Evolutionary conservation across 23 tunicate genomes (phyloP).

Genomic region (Aplidium turbinatum): DNA sequence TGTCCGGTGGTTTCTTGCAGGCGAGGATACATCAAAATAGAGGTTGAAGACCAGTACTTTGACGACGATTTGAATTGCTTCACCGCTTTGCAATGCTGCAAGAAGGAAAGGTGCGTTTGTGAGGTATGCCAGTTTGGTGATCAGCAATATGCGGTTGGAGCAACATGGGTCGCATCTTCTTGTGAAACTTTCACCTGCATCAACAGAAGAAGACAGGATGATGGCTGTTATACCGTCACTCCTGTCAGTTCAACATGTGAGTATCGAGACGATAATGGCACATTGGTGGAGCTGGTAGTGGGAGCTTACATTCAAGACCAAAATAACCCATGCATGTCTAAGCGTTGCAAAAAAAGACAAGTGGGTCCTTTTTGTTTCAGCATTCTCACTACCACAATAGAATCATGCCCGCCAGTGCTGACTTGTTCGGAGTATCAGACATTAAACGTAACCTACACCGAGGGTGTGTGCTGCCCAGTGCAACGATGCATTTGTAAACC

Average conservation of each 20-base stretch:
- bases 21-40: slow-evolving; percentile 27
- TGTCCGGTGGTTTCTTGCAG: slow-evolving; percentile 25
- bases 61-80: slow-evolving; percentile 15
- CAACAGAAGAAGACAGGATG: slow-evolving; percentile 7
- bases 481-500: slow-evolving; percentile 40
- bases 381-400: neutral
- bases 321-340: slow-evolving; percentile 15
- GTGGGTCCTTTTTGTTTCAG: neutral
- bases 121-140: slow-evolving; percentile 31
- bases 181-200: slow-evolving; percentile 25
- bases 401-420: neutral
- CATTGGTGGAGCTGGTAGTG: slow-evolving; percentile 1
- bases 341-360: neutral
- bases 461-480: slow-evolving; percentile 37
- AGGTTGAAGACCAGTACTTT: slow-evolving; percentile 11
- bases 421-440: neutral
- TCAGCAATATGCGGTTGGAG: slow-evolving; percentile 22
- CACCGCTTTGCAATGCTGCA: slow-evolving; percentile 32
- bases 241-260: neutral
- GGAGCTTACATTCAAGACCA: slow-evolving; percentile 5
- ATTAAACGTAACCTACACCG: neutral
- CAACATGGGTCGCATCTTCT: slow-evolving; percentile 14
- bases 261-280: slow-evolving; percentile 3
- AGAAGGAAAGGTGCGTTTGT: slow-evolving; percentile 39
- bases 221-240: slow-evolving; percentile 34